These are phyloP conservation scores for Gavia stellata DNA, from an alignment of 2,113 vertebrate species.

Conservation along the genomic window DNA sequence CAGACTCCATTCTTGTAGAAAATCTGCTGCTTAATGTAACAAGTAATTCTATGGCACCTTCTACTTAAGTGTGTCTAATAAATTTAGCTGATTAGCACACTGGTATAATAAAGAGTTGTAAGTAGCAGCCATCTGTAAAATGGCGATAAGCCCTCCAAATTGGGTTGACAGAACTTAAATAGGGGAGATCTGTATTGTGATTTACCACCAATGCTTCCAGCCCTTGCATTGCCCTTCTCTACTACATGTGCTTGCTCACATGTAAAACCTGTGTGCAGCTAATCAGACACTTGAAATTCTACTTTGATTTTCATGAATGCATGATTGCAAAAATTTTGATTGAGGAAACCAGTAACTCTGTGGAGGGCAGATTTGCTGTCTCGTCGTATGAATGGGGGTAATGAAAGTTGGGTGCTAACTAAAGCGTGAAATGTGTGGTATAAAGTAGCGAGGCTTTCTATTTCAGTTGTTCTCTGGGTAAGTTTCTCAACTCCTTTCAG, in stretches of 20 bases:
- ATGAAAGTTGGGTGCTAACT: rapidly evolving
- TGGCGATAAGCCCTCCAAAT: not conserved
- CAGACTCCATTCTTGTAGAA: not conserved
- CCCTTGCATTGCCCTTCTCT: not conserved
- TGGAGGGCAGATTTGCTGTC: not conserved
- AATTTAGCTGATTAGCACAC: not conserved
- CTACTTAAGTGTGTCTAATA: not conserved
- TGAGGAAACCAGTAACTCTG: not conserved
- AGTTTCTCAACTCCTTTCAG: not conserved
- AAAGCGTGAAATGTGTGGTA: not conserved
- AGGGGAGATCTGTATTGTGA: not conserved
- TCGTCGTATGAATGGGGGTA: not conserved
- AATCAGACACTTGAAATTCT: not conserved
- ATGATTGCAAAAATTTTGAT: not conserved
- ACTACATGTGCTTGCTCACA: rapidly evolving
- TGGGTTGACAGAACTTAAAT: not conserved
- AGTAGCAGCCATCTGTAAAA: not conserved
- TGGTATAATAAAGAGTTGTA: not conserved
- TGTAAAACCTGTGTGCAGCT: not conserved
- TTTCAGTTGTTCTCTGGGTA: not conserved
- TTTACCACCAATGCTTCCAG: not conserved
- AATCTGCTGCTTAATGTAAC: not conserved
- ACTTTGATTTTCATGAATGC: not conserved
- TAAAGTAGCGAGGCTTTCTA: not conserved
- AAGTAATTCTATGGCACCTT: not conserved